Conservation (phyloP, 2,113 vertebrate genomes). For the Charadrius vociferus region DNA sequence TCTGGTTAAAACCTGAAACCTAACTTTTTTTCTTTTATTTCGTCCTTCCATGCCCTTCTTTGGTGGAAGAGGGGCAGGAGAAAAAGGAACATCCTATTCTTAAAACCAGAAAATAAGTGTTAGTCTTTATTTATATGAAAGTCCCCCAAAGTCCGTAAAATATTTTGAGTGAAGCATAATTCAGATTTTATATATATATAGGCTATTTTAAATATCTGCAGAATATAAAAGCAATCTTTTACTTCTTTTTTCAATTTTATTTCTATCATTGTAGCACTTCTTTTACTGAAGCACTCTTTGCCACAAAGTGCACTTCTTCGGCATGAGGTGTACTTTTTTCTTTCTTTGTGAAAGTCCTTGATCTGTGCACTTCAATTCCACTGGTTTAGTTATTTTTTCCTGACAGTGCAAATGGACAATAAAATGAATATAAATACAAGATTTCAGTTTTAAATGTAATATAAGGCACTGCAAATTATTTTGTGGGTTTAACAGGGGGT, state of each 20-base stretch:
- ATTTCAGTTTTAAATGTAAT: not conserved
- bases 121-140: not conserved
- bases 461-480: not conserved
- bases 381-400: not conserved
- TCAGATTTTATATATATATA: not conserved
- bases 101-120: not conserved
- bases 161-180: not conserved
- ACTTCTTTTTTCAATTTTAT: not conserved
- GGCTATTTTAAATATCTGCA: not conserved
- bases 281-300: not conserved
- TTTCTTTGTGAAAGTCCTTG: not conserved
- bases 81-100: not conserved
- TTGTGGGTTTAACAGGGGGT: not conserved
- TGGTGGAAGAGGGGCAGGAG: not conserved
- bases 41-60: not conserved
- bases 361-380: not conserved
- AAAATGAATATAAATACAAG: not conserved
- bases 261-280: not conserved
- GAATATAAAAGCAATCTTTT: not conserved
- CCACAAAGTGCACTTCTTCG: not conserved
- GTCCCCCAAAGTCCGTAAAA: not conserved
- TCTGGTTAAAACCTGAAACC: not conserved
- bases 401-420: not conserved
- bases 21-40: not conserved
- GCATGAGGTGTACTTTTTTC: not conserved